A percentile compares a stretch with the other conserved stretches of the same genome.
These are phyloP conservation scores for Drosophila basisetae DNA, from an alignment of 2,888 invertebrate species.

Conservation along the genomic window DNA sequence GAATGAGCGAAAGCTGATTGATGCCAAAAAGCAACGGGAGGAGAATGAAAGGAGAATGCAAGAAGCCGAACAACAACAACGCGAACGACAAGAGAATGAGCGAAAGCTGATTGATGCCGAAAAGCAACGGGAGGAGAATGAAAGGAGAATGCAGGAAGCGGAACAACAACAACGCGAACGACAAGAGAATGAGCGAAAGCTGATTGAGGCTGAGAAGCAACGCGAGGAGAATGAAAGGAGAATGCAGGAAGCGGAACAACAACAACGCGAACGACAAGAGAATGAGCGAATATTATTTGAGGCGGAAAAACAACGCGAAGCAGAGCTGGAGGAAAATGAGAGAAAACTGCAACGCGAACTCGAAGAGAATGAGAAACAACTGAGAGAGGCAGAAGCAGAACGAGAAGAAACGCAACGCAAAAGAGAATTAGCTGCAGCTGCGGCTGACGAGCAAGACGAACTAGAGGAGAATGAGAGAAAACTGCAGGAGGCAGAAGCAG, in stretches of 20 bases:
- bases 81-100: slow-evolving; percentile 39
- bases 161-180: slow-evolving; percentile 33
- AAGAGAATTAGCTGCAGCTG: slow-evolving; percentile 34
- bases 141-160: slow-evolving; percentile 36
- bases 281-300: slow-evolving; percentile 43
- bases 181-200: slow-evolving; percentile 38
- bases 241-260: slow-evolving; percentile 31
- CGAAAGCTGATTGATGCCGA: slow-evolving; percentile 48
- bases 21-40: slow-evolving; percentile 44
- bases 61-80: slow-evolving; percentile 27
- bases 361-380: slow-evolving; percentile 41
- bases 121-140: slow-evolving; percentile 33
- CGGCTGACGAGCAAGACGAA: slow-evolving; percentile 44
- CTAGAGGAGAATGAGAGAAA: slow-evolving; percentile 57
- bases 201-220: slow-evolving; percentile 46
- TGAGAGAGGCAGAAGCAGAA: slow-evolving; percentile 39
- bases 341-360: slow-evolving; percentile 39
- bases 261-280: slow-evolving; percentile 28
- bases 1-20: slow-evolving; percentile 44
- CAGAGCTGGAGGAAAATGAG: slow-evolving; percentile 16
- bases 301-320: slow-evolving; percentile 37
- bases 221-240: slow-evolving; percentile 38
- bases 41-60: slow-evolving; percentile 31
- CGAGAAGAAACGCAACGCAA: slow-evolving; percentile 33
- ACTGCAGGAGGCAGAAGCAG: slow-evolving; percentile 37